A percentile compares a stretch with the other conserved stretches of the same genome.
These are phyloP conservation scores for Gallinago paraguaiae DNA, from an alignment of 2,113 vertebrate species.

Conservation along the genomic window DNA sequence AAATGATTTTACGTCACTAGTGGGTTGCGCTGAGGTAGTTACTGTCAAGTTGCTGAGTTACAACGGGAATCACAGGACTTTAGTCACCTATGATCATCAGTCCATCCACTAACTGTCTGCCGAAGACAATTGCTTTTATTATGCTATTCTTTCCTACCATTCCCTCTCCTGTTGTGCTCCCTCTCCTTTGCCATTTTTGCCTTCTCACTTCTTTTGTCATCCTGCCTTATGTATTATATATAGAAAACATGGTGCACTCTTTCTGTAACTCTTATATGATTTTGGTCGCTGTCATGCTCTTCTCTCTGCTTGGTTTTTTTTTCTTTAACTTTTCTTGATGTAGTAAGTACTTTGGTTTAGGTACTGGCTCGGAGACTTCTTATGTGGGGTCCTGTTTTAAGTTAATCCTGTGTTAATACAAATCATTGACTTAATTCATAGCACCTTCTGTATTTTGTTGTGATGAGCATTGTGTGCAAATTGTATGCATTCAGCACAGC, in stretches of 20 bases:
- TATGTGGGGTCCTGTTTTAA: background rate
- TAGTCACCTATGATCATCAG: background rate
- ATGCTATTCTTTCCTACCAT: background rate
- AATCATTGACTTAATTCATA: background rate
- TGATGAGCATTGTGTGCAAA: background rate
- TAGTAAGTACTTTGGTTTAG: background rate
- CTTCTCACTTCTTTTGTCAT: background rate
- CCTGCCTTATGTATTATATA: background rate
- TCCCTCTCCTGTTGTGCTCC: background rate
- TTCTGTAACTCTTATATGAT: background rate
- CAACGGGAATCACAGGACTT: background rate
- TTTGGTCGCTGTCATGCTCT: background rate
- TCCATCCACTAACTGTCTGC: background rate
- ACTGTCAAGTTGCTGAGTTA: background rate
- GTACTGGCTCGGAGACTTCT: background rate
- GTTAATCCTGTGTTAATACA: background rate
- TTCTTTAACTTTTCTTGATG: background rate
- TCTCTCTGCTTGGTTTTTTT: background rate
- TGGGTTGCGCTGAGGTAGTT: background rate
- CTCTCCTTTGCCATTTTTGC: background rate
- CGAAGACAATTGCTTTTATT: background rate
- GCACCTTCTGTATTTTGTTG: background rate
- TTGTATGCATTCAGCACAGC: background rate
- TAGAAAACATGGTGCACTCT: background rate
- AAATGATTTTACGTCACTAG: background rate